Base-by-base conservation (phyloP, 2,888 invertebrate genomes). In the Acheta domesticus region DNA sequence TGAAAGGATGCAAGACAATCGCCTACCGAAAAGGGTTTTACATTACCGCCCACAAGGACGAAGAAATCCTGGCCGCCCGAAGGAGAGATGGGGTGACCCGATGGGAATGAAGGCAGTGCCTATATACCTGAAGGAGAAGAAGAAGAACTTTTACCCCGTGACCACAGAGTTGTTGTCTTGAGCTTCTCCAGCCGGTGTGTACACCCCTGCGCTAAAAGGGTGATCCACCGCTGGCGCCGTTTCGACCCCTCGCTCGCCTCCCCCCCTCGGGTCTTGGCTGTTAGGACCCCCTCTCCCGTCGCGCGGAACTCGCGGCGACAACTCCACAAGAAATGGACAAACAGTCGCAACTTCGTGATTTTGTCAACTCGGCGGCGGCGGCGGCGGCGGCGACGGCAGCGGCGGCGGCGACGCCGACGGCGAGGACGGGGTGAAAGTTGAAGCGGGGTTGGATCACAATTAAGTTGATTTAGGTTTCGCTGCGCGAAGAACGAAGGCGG, bases 341-440 rank as follows among this genome's bases (percentile, higher is more conserved):
- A 62, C 62, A 62, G 62, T n/a, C 62, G n/a, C 62, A 62, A 62
- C 62, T 62, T 62, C n/a, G 62, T 62, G 62, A 62, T 62, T 62
- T 62, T 62, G 62, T 62, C 62, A 62, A 62, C 16, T 62, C 8
- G 62, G n/a, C 62, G 14, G 62, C 62, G 62, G 16, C 16, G 62
- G 62, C n/a, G 16, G 16, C 62, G 4, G 62, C 12, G 62, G 5
- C 8, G 62, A 12, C 23, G 23, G n/a, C n/a, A n/a, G n/a, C 12
- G 62, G 5, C 12, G 62, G 5, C 19, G 62, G 4, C 62, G 62
- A 16, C 19, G 12, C 2, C 2, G 62, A 4, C 12, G 5, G 62
- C 19, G 62, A 2, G 2, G 62, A 12, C 62, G 16, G 62, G n/a
- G 62, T 62, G 14, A 62, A 62, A 62, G 62, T 62, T 62, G 16